phyloP scores from a whole-genome alignment of 2,888 invertebrate species.

The Gymnosoma rotundatum region DNA sequence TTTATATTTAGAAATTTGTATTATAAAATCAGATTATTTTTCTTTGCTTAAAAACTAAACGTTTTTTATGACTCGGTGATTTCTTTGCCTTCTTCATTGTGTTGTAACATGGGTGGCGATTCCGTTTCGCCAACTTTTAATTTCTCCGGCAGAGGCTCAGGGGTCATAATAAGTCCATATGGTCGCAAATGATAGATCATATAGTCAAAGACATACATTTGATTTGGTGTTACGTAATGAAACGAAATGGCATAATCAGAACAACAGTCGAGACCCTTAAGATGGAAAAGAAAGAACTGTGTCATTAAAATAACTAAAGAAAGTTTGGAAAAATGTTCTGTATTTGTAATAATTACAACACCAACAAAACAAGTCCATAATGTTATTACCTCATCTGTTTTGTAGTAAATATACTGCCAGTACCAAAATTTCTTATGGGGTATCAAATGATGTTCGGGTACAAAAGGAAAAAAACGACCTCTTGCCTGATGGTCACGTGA shows the following conservation, averaged over 20 bases:
- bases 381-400: slow-evolving; percentile 86
- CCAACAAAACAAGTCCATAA: not conserved
- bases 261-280: slow-evolving; percentile 86
- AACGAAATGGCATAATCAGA: slow-evolving; percentile 97
- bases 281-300: slow-evolving; percentile 8
- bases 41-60: not conserved
- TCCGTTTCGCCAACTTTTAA: slow-evolving; percentile 74
- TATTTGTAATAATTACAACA: not conserved
- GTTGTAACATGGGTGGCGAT: slow-evolving; percentile 72
- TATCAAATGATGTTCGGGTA: slow-evolving; percentile 96
- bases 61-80: slow-evolving; percentile 39
- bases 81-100: not conserved
- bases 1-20: slow-evolving; percentile 1
- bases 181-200: slow-evolving; percentile 96
- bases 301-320: too few species aligned
- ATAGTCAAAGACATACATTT: slow-evolving; percentile 98
- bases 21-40: slow-evolving; percentile 16
- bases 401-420: slow-evolving; percentile 97
- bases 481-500: slow-evolving; percentile 92
- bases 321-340: too few species aligned
- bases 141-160: slow-evolving; percentile 77
- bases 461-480: slow-evolving; percentile 97
- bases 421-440: slow-evolving; percentile 96
- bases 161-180: slow-evolving; percentile 84
- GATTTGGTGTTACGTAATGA: slow-evolving; percentile 95